phyloP scores from a whole-genome alignment of 2,888 invertebrate genomes.

The Andrena haemorrhoa region DNA sequence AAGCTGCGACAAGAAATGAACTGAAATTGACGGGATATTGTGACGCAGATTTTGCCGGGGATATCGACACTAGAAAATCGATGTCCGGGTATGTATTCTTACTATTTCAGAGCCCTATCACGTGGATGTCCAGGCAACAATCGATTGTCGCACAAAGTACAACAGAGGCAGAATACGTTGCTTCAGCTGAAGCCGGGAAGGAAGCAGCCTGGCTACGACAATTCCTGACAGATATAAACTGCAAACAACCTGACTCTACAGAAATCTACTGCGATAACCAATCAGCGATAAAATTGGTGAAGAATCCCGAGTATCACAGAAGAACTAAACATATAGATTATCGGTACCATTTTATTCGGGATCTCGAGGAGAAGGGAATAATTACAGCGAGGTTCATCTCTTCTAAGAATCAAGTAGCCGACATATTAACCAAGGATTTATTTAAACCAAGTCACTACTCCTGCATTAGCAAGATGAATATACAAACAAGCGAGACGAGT shows the following conservation, averaged over 20 bases:
- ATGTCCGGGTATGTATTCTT: no score
- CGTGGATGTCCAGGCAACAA: not conserved
- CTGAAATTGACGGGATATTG: no score
- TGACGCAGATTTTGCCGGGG: no score
- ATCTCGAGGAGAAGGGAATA: not conserved
- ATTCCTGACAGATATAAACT: not conserved
- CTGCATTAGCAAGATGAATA: not conserved
- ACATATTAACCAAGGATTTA: not conserved
- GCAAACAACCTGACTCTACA: not conserved
- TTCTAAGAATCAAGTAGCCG: not conserved
- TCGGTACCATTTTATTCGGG: not conserved
- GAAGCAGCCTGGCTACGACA: not conserved
- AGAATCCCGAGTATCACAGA: not conserved
- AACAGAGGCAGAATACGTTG: not conserved
- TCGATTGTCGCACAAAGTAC: not conserved
- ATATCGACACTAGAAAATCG: no score
- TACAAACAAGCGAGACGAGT: not conserved
- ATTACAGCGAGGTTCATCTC: not conserved
- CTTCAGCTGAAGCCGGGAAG: not conserved
- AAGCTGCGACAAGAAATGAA: no score
- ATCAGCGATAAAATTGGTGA: not conserved
- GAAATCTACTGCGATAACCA: not conserved
- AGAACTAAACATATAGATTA: slow-evolving; percentile 5
- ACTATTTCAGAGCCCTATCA: not conserved
- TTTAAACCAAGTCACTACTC: not conserved